These are phyloP conservation scores for Tiliqua scincoides DNA, from an alignment of 2,113 vertebrate genomes.

Conservation along the genomic window DNA sequence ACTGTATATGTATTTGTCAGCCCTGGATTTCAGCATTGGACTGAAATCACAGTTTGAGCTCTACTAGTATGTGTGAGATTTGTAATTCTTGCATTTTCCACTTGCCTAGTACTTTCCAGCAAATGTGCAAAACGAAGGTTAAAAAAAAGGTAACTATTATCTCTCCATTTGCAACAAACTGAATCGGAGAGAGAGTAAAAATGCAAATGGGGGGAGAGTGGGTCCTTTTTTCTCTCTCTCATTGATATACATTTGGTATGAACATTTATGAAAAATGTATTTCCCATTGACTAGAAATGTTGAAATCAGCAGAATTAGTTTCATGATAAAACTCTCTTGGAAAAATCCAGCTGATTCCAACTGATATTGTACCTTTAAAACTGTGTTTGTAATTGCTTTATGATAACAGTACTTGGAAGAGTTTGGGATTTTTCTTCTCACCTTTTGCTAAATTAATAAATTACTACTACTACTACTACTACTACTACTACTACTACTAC, in stretches of 20 bases:
- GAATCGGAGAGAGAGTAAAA: background rate
- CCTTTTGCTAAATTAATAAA: slow-evolving; percentile 52
- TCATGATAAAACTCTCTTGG: slow-evolving; percentile 15
- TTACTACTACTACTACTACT: too few species aligned
- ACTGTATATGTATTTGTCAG: too few species aligned
- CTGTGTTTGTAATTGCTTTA: slow-evolving; percentile 40
- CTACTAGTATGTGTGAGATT: background rate
- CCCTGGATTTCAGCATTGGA: background rate
- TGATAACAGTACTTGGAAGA: background rate
- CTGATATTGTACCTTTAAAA: slow-evolving; percentile 17
- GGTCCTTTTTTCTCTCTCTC: background rate
- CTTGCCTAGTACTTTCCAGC: background rate
- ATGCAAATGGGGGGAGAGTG: background rate
- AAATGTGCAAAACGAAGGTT: background rate
- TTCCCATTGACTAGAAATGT: background rate
- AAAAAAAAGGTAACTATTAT: background rate
- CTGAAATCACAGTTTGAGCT: background rate
- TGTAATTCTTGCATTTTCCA: background rate
- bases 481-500: too few species aligned
- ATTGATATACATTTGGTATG: background rate
- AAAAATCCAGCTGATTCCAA: slow-evolving; percentile 26
- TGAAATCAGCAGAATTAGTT: background rate
- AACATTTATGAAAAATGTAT: slow-evolving; percentile 11
- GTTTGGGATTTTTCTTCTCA: too few species aligned
- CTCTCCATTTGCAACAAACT: slow-evolving; percentile 3